Percentiles rank a stretch among this genome's conserved stretches.
These are phyloP conservation scores for Styela clava DNA, from an alignment of 23 tunicate species.

Conservation along the genomic window DNA sequence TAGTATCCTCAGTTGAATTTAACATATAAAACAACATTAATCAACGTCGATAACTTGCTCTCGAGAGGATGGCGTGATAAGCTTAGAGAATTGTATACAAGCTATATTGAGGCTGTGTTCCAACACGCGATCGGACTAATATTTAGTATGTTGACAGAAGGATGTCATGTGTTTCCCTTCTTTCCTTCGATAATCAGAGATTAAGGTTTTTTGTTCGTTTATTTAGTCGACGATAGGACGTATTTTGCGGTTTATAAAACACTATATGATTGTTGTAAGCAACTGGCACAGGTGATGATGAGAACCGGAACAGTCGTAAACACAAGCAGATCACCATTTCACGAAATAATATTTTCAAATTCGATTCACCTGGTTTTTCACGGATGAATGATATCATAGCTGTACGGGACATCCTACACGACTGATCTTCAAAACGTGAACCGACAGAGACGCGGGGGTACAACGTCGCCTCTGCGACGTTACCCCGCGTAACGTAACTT, in stretches of 20 bases:
- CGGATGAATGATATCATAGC: not conserved
- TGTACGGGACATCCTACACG: not conserved
- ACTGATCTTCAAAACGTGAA: not conserved
- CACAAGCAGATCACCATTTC: not conserved
- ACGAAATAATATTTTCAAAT: too few species aligned
- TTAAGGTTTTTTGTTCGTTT: not conserved
- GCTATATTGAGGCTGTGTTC: not conserved
- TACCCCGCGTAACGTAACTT: too few species aligned
- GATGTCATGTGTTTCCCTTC: not conserved
- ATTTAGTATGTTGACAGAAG: not conserved
- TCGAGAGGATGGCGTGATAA: too few species aligned
- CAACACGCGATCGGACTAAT: not conserved
- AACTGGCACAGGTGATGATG: not conserved
- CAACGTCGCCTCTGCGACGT: not conserved
- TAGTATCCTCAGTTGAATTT: too few species aligned
- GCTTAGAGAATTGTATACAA: too few species aligned
- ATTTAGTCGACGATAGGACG: not conserved
- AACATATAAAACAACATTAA: too few species aligned
- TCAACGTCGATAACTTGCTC: too few species aligned
- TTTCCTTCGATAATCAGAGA: not conserved
- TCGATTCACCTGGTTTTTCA: not conserved
- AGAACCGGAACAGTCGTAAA: not conserved
- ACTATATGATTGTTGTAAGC: not conserved
- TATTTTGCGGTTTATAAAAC: not conserved
- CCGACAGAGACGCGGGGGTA: not conserved